phyloP scores from a whole-genome alignment of 2,113 vertebrate genomes.

The Halichoerus grypus region DNA sequence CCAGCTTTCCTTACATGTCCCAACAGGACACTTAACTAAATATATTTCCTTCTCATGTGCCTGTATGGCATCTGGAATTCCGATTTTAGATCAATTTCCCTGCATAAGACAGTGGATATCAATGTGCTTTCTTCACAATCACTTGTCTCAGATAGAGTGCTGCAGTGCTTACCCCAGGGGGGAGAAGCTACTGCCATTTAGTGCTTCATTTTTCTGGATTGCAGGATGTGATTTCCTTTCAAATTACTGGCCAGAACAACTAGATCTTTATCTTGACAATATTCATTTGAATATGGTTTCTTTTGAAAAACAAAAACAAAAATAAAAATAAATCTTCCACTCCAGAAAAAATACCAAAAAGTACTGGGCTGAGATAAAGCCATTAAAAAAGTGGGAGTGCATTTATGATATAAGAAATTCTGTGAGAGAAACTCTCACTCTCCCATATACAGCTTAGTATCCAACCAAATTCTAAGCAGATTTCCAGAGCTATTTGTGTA shows the following conservation, averaged over 20 bases:
- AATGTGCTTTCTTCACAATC: not conserved
- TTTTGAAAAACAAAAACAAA: not conserved
- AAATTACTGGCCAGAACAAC: not conserved
- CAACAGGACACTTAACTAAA: not conserved
- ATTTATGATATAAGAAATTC: not conserved
- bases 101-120: not conserved
- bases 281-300: not conserved
- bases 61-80: not conserved
- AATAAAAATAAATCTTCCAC: not conserved
- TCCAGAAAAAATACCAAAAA: not conserved
- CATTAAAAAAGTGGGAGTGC: not conserved
- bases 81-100: not conserved
- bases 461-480: not conserved
- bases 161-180: no score
- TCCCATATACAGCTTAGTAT: not conserved
- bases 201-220: not conserved
- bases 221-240: not conserved
- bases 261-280: not conserved
- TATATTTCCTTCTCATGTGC: not conserved
- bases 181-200: not conserved
- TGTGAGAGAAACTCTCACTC: not conserved
- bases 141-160: not conserved
- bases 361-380: not conserved
- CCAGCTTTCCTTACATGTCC: not conserved
- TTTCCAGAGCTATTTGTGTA: not conserved